Percentiles rank a stretch among this genome's conserved stretches.
These are phyloP conservation scores for Phoxinus dragarum DNA, from an alignment of 2,797 vertebrate species.

Conservation along the genomic window DNA sequence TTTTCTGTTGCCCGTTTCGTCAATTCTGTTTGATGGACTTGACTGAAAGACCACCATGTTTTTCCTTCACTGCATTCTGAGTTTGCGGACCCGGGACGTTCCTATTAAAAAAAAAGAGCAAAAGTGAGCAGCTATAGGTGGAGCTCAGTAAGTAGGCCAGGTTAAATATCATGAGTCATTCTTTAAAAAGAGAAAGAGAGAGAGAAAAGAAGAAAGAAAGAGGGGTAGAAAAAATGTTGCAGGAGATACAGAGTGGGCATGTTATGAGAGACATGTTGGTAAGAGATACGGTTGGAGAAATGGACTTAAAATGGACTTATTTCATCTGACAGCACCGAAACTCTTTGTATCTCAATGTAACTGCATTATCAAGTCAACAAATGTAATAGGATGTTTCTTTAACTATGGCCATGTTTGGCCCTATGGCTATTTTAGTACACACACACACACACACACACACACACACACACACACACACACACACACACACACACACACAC, in stretches of 20 bases:
- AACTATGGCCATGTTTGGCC: neutral
- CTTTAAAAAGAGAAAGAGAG: neutral
- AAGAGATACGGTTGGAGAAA: constrained; percentile 12
- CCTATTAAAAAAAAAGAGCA: constrained; percentile 11
- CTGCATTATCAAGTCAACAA: neutral
- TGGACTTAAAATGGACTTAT: neutral
- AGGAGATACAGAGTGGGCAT: constrained; percentile 19
- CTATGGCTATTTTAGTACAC: neutral
- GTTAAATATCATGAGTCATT: constrained; percentile 41
- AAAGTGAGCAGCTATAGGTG: constrained; percentile 28
- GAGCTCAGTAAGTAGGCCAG: constrained; percentile 11
- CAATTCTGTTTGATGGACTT: constrained; percentile 76
- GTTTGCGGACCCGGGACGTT: constrained; percentile 23
- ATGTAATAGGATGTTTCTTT: neutral
- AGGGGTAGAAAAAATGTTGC: neutral
- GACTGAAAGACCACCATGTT: constrained; percentile 74
- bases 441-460: too few species aligned
- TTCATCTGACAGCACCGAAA: neutral
- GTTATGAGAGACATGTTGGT: constrained; percentile 24
- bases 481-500: too few species aligned
- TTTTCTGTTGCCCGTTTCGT: constrained; percentile 75
- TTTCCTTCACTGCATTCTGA: constrained; percentile 50
- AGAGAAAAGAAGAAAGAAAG: constrained; percentile 11
- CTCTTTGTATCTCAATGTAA: neutral
- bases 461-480: too few species aligned